Percentiles rank a stretch among this genome's conserved stretches.
Evolutionary conservation across 2,888 invertebrate species (phyloP).

Genomic region (Athalia circularis): DNA sequence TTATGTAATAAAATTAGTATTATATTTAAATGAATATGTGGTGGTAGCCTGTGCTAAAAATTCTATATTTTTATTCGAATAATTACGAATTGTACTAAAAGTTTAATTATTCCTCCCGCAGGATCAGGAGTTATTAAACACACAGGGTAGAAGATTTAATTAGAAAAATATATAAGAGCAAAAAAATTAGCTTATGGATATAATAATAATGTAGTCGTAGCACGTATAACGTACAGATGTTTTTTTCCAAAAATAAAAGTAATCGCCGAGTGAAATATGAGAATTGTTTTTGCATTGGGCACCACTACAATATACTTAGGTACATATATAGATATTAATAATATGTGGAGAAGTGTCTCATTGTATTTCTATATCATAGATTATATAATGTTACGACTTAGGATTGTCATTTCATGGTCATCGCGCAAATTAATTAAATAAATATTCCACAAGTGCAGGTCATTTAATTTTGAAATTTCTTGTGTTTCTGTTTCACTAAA

Average conservation of each 20-base stretch:
- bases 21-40: slow-evolving; percentile 53
- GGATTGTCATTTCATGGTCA: slow-evolving; percentile 64
- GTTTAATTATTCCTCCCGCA: too few relatives aligned
- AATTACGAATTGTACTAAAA: neutral
- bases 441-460: slow-evolving; percentile 54
- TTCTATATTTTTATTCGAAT: slow-evolving; percentile 13
- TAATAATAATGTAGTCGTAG: too few relatives aligned
- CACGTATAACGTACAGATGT: neutral
- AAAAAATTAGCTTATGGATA: neutral
- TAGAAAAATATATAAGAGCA: neutral
- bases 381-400: slow-evolving; percentile 55
- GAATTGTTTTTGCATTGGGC: slow-evolving; percentile 32
- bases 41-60: slow-evolving; percentile 54
- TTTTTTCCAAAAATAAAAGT: neutral
- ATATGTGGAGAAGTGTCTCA: slow-evolving; percentile 64
- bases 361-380: slow-evolving; percentile 69
- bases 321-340: slow-evolving; percentile 69
- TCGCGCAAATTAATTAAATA: slow-evolving; percentile 58
- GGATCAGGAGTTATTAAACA: neutral
- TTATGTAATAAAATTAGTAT: slow-evolving; percentile 55
- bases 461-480: too few relatives aligned
- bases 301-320: slow-evolving; percentile 45
- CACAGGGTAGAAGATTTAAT: neutral
- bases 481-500: slow-evolving; percentile 60
- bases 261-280: slow-evolving; percentile 12